phyloP scores from a whole-genome alignment of 2,888 invertebrate species.

The Lymantria monacha region DNA sequence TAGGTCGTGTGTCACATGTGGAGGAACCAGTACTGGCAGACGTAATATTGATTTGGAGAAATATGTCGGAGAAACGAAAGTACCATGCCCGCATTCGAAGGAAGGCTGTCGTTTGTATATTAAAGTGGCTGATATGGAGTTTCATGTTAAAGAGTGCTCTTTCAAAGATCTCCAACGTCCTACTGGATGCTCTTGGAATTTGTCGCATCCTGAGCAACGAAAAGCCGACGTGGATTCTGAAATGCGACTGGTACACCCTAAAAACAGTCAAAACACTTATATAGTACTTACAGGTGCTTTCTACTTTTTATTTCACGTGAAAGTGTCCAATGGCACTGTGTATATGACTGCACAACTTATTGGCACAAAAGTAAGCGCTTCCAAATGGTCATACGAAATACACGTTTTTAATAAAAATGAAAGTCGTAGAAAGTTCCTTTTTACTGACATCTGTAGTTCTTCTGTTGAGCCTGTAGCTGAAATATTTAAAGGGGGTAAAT shows the following conservation, averaged over 20 bases:
- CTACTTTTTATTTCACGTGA: conserved; percentile 54
- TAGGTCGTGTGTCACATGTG: conserved; percentile 43
- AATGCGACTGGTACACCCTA: conserved; percentile 36
- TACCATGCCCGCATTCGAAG: conserved; percentile 40
- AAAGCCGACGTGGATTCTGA: conserved; percentile 49
- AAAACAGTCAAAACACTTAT: conserved; percentile 36
- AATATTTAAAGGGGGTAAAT: conserved; percentile 38
- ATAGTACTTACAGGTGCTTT: conserved; percentile 44
- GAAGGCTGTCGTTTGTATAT: conserved; percentile 53
- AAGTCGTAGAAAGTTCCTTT: conserved; percentile 51
- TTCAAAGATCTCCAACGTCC: conserved; percentile 1
- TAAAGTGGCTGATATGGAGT: conserved; percentile 41
- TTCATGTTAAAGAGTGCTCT: conserved; percentile 56
- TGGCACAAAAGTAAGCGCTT: conserved; percentile 52
- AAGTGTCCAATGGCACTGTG: conserved; percentile 42
- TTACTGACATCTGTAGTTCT: conserved; percentile 44
- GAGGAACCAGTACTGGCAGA: conserved; percentile 33
- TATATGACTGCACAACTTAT: conserved; percentile 54
- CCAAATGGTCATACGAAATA: conserved; percentile 63
- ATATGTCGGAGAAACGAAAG: conserved; percentile 37
- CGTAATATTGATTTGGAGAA: conserved; percentile 55
- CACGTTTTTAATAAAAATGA: conserved; percentile 61
- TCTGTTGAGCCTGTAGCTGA: conserved; percentile 32
- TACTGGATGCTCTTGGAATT: conserved; percentile 11
- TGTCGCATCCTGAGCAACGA: conserved; percentile 39